Base-by-base conservation (phyloP, 1,140 invertebrate species). In the Metopolophium dirhodum region DNA sequence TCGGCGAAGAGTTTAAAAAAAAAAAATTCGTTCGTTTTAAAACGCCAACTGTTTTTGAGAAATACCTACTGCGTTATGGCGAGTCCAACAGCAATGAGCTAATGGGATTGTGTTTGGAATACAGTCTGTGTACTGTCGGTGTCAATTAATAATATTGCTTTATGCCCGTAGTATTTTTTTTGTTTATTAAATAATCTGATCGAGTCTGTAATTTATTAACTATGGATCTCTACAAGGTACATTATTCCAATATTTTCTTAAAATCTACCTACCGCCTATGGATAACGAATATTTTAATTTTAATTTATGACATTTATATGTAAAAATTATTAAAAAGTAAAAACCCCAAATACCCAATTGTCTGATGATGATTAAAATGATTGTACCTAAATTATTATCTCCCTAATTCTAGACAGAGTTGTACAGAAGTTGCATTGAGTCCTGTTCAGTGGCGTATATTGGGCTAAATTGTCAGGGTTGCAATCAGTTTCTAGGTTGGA, bases 161-260 rank as follows among this genome's bases (percentile, higher is more conserved):
- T 8, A 68, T 61, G 7, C 37, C 37, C 3, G 14, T 45, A 68
- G 47, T 90, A 45, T 68, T 68, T 90, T 18, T 61, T 68, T 41
- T 45, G 11, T 90, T 61, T 49, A 45, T 90, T 68, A 57, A 89
- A 89, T 89, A 41, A 54, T 41, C 20, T 68, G 51, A 57, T n/a
- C 37, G 3, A 90, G 54, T 90, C 41, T 90, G 3, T 90, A 68
- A 61, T 54, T 41, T 90, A 61, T 90, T 68, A 47, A 90, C 54
- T 68, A 61, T 61, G 89, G 54, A 41, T 45, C 54, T n/a, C 26
- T 45, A 90, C 54, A 68, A 90, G 26, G 89, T 90, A 61, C 26
- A 61, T 68, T 7, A 88, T 88, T 41, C 68, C 37, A 68, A 90
- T 89, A 89, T 57, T 57, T 57, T 57, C 49, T 89, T 57, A 57